Evolutionary conservation across 2,113 vertebrate genomes (phyloP).

Genomic region (Balaenoptera acutorostrata): DNA sequence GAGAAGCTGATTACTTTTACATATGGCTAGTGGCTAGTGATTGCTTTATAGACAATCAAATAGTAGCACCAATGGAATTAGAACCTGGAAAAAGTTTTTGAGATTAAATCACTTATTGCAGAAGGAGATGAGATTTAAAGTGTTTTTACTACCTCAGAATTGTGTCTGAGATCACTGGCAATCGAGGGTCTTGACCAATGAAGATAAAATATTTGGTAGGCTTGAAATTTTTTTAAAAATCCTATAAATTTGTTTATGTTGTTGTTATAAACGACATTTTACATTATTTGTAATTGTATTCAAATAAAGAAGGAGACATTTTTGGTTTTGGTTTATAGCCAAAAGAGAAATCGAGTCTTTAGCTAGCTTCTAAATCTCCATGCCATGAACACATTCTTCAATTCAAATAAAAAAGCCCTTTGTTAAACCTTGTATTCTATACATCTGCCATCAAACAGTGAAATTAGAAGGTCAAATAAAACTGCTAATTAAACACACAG

Average conservation of each 20-base stretch:
- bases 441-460: neutral
- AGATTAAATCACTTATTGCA: neutral
- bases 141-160: neutral
- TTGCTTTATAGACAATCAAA: neutral
- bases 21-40: neutral
- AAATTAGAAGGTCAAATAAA: slow-evolving; percentile 62
- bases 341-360: neutral
- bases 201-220: neutral
- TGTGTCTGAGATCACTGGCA: neutral
- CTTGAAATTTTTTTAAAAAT: neutral
- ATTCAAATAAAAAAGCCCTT: slow-evolving; percentile 13
- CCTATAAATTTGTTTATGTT: neutral
- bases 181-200: neutral
- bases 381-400: neutral
- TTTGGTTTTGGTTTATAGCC: neutral
- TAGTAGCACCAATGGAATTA: neutral
- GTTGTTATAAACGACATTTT: neutral
- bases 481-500: slow-evolving; percentile 59
- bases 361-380: neutral
- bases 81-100: neutral
- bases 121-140: neutral
- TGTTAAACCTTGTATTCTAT: neutral
- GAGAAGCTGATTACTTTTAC: neutral
- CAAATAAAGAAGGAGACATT: neutral
- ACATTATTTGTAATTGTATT: neutral